Evolutionary conservation across 2,113 vertebrate genomes (phyloP).

Genomic region (Melanerpes aurifrons): DNA sequence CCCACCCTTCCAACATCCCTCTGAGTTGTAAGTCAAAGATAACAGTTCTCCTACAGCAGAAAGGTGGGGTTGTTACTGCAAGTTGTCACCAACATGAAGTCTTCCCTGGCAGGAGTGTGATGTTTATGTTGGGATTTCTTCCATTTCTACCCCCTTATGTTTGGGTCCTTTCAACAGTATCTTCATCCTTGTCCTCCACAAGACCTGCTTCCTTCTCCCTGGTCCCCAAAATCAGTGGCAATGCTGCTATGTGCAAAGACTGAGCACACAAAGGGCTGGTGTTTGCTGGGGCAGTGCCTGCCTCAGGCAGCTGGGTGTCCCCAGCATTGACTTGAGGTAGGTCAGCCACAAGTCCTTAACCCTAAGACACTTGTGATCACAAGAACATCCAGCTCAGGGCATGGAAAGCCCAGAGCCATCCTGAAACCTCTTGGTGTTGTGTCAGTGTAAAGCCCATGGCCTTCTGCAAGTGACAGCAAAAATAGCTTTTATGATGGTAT

Average conservation of each 20-base stretch:
- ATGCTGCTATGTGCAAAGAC: background rate
- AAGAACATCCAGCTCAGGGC: background rate
- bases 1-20: background rate
- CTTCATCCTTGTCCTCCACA: rapidly evolving
- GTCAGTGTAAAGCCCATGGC: background rate
- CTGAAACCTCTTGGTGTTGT: rapidly evolving
- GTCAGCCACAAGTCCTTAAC: rapidly evolving
- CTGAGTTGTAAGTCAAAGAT: background rate
- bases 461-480: background rate
- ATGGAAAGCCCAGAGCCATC: rapidly evolving
- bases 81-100: background rate
- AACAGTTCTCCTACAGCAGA: background rate
- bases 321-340: background rate
- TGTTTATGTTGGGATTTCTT: background rate
- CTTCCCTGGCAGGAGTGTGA: background rate
- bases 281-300: background rate
- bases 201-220: background rate
- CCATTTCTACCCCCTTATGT: background rate
- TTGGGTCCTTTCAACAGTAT: rapidly evolving
- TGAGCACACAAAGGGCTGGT: background rate
- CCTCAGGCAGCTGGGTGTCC: rapidly evolving
- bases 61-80: background rate
- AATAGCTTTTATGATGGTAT: background rate
- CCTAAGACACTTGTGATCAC: background rate
- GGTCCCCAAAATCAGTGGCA: background rate